A percentile compares a stretch with the other conserved stretches of the same genome.
Conservation (phyloP, 2,888 invertebrate species). For the Hirtodrosophila trivittata region DNA sequence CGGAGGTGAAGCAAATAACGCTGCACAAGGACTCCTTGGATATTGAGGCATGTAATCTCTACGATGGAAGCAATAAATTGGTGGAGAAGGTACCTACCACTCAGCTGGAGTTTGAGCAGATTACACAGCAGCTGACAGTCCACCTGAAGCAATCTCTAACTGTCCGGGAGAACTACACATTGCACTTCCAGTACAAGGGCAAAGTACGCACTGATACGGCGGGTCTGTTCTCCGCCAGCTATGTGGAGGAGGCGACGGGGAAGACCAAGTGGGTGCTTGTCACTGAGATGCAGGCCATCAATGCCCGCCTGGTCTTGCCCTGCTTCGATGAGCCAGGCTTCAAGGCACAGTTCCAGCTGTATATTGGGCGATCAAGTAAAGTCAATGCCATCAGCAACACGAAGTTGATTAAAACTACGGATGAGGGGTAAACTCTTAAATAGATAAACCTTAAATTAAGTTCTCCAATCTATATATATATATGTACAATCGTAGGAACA, state of each 20-base stretch:
- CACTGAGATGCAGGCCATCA: slow-evolving; percentile 88
- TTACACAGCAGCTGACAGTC: slow-evolving; percentile 84
- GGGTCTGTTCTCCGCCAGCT: slow-evolving; percentile 74
- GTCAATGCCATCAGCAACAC: slow-evolving; percentile 81
- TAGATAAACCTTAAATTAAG: background rate
- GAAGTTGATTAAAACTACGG: slow-evolving; percentile 30
- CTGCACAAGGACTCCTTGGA: slow-evolving; percentile 83
- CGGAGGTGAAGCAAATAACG: slow-evolving; percentile 83
- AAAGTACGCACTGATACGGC: slow-evolving; percentile 83
- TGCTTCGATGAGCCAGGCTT: slow-evolving; percentile 90
- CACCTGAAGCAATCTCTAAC: slow-evolving; percentile 80
- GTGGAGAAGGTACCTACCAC: slow-evolving; percentile 26
- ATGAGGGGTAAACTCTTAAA: slow-evolving; percentile 64
- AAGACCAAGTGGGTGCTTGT: slow-evolving; percentile 84
- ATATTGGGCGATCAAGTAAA: slow-evolving; percentile 85
- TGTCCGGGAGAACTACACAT: slow-evolving; percentile 81
- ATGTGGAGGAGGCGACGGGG: slow-evolving; percentile 51
- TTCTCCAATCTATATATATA: background rate
- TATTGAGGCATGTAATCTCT: slow-evolving; percentile 50
- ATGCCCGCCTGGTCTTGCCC: slow-evolving; percentile 88
- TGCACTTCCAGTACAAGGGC: slow-evolving; percentile 84
- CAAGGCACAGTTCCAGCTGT: slow-evolving; percentile 88
- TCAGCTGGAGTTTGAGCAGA: slow-evolving; percentile 58
- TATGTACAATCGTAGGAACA: slow-evolving; percentile 34
- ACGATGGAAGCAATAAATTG: slow-evolving; percentile 28